Base-by-base conservation (phyloP, 2,888 invertebrate species). In the Tinea pellionella region DNA sequence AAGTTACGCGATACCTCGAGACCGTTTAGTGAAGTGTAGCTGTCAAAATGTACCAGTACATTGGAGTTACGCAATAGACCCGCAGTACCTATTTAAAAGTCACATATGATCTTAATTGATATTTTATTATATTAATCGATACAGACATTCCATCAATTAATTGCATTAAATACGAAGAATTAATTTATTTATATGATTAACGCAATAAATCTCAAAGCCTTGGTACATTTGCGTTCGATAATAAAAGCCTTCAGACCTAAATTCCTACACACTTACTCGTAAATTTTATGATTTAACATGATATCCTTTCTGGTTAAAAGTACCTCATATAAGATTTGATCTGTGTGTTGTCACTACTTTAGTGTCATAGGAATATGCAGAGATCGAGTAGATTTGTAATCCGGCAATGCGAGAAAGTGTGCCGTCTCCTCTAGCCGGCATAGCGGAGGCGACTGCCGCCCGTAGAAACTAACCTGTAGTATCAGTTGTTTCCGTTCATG, bases 231-330 rank as follows among this genome's bases (percentile, higher is more conserved):
- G 71, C 63, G 66, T 71, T 42, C 41, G 69, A 73, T 73, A 75
- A 77, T 78, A 76, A 78, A 77, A 72, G 69, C 63, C 60, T 74
- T 18, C 18, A 53, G 75, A 64, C 76, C 75, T 66, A 73, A 72
- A 77, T 79, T 71, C 70, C 69, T 69, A 63, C 53, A 8, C 24
- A 53, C 15, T 15, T 47, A 37, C 37, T 37, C 37, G 47, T 55
- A 61, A 69, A 68, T 72, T 76, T 77, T 77, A 76, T 74, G 73
- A 72, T 68, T 70, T 64, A 69, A 68, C 67, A 24, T 24, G 53
- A 53, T 53, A 53, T 53, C 53, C 18, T 53, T 53, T 53, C 53
- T 53, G 53, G 24, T 4, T 53, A 47, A 37, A 37, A 18, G 13
- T 13, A 47, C 47, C 24, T n/a, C 47, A 47, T 15, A 18, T 47